phyloP scores from a whole-genome alignment of 2,888 invertebrate species.

The Cantharis flavilabris region DNA sequence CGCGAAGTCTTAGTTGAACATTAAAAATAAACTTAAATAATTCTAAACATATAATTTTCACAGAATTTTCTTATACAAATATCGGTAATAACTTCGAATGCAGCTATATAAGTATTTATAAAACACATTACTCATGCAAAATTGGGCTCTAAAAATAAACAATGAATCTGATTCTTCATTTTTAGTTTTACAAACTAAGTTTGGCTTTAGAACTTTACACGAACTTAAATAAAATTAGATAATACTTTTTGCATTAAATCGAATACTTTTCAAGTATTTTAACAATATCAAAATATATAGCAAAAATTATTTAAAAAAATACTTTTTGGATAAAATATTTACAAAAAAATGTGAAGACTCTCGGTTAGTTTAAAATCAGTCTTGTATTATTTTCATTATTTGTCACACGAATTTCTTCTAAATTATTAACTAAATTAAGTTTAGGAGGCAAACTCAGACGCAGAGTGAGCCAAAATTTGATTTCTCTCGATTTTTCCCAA shows the following conservation, averaged over 20 bases:
- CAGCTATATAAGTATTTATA: background rate
- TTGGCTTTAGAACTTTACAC: background rate
- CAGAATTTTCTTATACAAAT: background rate
- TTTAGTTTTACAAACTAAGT: background rate
- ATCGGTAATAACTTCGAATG: background rate
- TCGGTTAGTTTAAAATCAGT: slow-evolving; percentile 46
- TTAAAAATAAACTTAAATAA: background rate
- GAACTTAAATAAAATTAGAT: background rate
- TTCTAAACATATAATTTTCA: background rate
- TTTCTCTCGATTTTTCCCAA: slow-evolving; percentile 53
- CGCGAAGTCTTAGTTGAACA: background rate
- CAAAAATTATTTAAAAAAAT: slow-evolving; percentile 25
- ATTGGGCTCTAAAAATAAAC: background rate
- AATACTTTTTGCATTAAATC: background rate
- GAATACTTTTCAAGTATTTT: slow-evolving; percentile 10
- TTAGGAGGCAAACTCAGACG: slow-evolving; percentile 66
- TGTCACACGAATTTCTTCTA: slow-evolving; percentile 24
- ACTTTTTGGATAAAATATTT: slow-evolving; percentile 39
- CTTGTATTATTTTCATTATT: slow-evolving; percentile 40
- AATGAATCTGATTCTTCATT: background rate
- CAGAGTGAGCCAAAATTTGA: slow-evolving; percentile 68
- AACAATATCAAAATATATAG: slow-evolving; percentile 13
- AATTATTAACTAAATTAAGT: slow-evolving; percentile 30
- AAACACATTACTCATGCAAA: background rate
- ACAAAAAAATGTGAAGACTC: slow-evolving; percentile 47